phyloP scores from a whole-genome alignment of 1,140 invertebrate genomes.

The Ladona fulva region DNA sequence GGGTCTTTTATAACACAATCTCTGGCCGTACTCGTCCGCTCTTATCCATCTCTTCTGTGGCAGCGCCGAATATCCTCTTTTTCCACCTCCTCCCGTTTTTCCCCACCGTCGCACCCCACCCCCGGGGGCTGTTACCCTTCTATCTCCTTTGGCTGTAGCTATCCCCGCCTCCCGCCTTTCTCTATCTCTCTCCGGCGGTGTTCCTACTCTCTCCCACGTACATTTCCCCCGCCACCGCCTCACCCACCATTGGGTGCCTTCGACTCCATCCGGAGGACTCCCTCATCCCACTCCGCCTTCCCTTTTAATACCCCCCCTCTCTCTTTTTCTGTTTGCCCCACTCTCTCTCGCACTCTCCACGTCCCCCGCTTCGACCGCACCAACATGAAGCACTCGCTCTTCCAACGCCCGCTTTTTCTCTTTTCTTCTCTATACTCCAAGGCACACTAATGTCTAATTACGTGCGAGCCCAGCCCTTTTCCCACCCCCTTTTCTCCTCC shows the following conservation, averaged over 20 bases:
- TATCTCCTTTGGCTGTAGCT: background rate
- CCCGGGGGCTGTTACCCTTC: no score
- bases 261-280: background rate
- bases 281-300: background rate
- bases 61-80: background rate
- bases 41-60: background rate
- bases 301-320: background rate
- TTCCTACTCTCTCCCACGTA: background rate
- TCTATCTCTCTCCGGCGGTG: background rate
- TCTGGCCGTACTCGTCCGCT: background rate
- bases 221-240: background rate
- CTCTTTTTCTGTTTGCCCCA: background rate
- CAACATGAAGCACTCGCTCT: background rate
- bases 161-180: background rate
- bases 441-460: constrained; percentile 9
- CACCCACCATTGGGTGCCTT: background rate
- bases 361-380: background rate
- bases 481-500: background rate
- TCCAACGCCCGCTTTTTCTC: background rate
- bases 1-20: background rate
- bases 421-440: background rate
- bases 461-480: background rate
- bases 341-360: background rate
- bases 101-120: no score
- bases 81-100: background rate